Evolutionary conservation across 2,797 vertebrate species (phyloP).

Genomic region (Vireo griseus): DNA sequence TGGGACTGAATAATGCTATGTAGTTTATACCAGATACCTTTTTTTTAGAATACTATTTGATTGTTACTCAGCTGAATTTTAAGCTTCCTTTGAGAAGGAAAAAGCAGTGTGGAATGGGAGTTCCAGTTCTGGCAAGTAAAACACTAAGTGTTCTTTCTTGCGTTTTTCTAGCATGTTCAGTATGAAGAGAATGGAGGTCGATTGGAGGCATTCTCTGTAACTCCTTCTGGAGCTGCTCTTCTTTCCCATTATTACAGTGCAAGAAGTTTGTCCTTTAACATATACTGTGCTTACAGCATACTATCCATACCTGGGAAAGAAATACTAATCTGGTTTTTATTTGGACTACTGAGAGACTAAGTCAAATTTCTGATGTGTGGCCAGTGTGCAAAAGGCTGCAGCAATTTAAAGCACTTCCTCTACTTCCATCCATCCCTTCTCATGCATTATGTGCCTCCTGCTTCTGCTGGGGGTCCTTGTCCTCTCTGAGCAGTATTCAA

Average conservation of each 20-base stretch:
- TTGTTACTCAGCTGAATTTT: neutral
- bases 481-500: neutral
- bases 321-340: neutral
- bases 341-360: neutral
- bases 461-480: neutral
- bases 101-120: neutral
- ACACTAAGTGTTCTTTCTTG: neutral
- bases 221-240: neutral
- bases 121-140: neutral
- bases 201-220: neutral
- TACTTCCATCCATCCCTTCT: neutral
- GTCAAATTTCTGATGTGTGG: neutral
- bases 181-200: rapidly evolving
- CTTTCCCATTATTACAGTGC: neutral
- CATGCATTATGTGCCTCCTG: rapidly evolving
- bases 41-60: neutral
- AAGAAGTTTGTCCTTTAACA: neutral
- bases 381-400: neutral
- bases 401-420: neutral
- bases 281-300: neutral
- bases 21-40: neutral
- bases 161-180: neutral
- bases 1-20: neutral
- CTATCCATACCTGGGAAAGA: neutral
- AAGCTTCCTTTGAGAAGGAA: neutral